phyloP scores from a whole-genome alignment of 2,113 vertebrate genomes.

The Spea bombifrons region DNA sequence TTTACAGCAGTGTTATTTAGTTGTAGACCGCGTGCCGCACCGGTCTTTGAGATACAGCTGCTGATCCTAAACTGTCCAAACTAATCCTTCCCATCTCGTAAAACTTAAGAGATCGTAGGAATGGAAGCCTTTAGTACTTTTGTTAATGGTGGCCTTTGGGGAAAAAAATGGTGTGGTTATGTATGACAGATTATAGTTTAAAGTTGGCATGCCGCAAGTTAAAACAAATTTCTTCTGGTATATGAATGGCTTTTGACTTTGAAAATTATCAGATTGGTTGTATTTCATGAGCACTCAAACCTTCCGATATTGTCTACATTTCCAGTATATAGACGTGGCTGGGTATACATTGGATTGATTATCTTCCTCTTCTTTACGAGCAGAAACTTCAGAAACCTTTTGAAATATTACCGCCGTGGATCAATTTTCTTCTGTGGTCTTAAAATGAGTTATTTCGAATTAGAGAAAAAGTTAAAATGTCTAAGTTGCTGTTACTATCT shows the following conservation, averaged over 20 bases:
- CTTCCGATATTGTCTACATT: not conserved
- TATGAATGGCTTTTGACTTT: constrained; percentile 1
- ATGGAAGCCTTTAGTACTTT: not conserved
- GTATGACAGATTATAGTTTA: not conserved
- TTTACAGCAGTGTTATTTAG: constrained; percentile 4
- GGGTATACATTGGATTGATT: not conserved
- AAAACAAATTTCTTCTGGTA: not conserved
- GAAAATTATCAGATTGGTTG: not conserved
- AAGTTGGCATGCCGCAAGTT: not conserved
- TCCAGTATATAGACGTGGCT: not conserved
- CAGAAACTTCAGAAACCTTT: not conserved
- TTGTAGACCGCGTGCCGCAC: not conserved
- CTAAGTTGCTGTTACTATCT: not conserved
- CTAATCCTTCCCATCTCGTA: constrained; percentile 18
- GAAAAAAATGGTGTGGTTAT: not conserved
- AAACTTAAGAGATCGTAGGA: not conserved
- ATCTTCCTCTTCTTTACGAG: not conserved
- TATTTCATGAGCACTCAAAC: not conserved
- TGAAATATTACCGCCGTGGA: not conserved
- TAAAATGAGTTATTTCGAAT: not conserved
- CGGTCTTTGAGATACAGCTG: constrained; percentile 9
- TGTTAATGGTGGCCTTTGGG: constrained; percentile 10
- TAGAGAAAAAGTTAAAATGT: not conserved
- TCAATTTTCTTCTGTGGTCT: not conserved
- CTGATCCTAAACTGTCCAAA: constrained; percentile 9